A percentile compares a stretch with the other conserved stretches of the same genome.
Evolutionary conservation across 1,140 invertebrate species (phyloP).

Genomic region (Whitmania pigra): DNA sequence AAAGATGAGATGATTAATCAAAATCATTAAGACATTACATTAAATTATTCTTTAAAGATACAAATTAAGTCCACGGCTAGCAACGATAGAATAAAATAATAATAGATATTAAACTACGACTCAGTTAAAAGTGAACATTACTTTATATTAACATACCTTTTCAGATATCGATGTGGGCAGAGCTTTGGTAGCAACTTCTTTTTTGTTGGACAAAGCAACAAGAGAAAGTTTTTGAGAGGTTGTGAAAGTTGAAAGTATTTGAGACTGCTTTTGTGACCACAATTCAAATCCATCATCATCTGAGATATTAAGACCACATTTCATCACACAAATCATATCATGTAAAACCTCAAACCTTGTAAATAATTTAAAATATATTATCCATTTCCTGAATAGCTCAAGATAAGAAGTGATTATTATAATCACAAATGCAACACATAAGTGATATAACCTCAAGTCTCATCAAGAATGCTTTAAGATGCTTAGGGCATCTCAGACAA

Average conservation of each 20-base stretch:
- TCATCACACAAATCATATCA: neutral
- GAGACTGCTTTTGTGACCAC: conserved; percentile 58
- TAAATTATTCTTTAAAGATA: neutral
- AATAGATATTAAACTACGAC: too few species aligned
- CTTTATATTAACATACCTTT: too few species aligned
- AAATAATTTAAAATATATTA: neutral
- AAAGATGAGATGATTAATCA: neutral
- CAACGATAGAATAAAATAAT: conserved; percentile 20
- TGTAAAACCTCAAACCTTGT: neutral
- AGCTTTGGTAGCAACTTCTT: conserved; percentile 39
- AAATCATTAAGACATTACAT: neutral
- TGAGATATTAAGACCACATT: neutral
- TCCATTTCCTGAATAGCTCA: neutral
- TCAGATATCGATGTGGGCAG: conserved; percentile 16
- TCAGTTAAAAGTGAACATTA: too few species aligned
- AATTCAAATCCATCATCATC: conserved; percentile 51
- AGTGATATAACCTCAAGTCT: too few species aligned
- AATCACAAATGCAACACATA: too few species aligned
- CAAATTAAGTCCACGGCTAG: neutral
- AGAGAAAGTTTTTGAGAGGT: conserved; percentile 81
- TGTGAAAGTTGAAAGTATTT: conserved; percentile 72
- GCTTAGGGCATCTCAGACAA: too few species aligned
- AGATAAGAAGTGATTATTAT: neutral
- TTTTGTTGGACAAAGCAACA: conserved; percentile 55
- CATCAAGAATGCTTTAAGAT: too few species aligned